Conservation (phyloP, 2,888 invertebrate species). For the Physocephala rufipes region DNA sequence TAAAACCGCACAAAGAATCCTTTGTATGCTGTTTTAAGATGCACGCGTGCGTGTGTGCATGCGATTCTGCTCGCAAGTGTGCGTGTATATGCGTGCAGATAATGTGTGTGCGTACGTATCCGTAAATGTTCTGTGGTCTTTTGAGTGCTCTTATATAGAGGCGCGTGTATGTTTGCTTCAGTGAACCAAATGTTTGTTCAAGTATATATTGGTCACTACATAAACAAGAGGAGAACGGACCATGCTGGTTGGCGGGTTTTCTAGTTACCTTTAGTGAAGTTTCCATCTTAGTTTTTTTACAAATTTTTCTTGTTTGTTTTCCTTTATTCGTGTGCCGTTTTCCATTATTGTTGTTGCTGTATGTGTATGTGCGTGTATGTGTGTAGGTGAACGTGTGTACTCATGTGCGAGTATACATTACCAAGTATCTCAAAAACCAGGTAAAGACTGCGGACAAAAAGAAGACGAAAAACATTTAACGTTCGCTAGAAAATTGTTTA, state of each 20-base stretch:
- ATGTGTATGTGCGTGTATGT: conserved; percentile 9
- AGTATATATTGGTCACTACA: conserved; percentile 38
- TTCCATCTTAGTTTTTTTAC: background rate
- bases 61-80: background rate
- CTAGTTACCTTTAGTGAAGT: background rate
- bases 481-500: too few relatives aligned
- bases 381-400: background rate
- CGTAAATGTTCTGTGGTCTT: background rate
- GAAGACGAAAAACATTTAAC: too few relatives aligned
- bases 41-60: background rate
- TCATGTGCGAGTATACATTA: conserved; percentile 2
- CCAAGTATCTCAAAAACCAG: background rate
- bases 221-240: background rate
- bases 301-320: background rate
- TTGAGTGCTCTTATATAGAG: background rate
- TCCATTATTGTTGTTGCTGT: background rate
- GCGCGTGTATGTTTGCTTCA: background rate
- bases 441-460: background rate
- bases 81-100: background rate
- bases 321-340: conserved; percentile 2
- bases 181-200: conserved; percentile 19
- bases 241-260: background rate
- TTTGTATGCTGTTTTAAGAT: background rate
- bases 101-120: conserved; percentile 7
- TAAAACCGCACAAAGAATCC: conserved; percentile 20